These are phyloP conservation scores for Acronicta alni DNA, from an alignment of 2,888 invertebrate species.

Conservation along the genomic window DNA sequence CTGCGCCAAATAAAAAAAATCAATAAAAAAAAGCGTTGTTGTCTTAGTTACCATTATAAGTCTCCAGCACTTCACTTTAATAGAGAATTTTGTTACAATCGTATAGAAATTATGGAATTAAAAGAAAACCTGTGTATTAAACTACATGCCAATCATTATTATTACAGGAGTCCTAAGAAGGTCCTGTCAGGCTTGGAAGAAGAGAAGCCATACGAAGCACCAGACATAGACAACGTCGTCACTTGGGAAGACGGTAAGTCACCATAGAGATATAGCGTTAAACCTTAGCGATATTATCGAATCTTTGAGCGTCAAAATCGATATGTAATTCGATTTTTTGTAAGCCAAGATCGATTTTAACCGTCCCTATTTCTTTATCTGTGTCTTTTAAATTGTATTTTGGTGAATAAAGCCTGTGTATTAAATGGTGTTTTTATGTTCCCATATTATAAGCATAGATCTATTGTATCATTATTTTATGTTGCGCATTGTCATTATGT, in stretches of 20 bases:
- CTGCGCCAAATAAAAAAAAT: too few species aligned
- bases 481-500: too few species aligned
- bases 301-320: conserved; percentile 29
- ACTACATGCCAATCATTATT: too few species aligned
- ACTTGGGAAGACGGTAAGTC: conserved; percentile 86
- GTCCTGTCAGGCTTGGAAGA: conserved; percentile 72
- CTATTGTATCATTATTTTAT: not conserved
- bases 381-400: conserved; percentile 32
- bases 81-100: too few species aligned
- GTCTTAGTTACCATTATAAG: too few species aligned
- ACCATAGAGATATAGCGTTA: conserved; percentile 35
- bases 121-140: not conserved
- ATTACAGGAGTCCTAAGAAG: conserved; percentile 80
- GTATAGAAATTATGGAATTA: not conserved
- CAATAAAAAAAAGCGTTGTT: too few species aligned
- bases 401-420: conserved; percentile 49
- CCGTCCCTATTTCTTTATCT: conserved; percentile 35
- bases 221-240: conserved; percentile 73
- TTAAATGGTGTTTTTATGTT: conserved; percentile 52
- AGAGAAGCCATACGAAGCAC: conserved; percentile 61
- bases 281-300: conserved; percentile 29
- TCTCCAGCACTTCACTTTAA: too few species aligned
- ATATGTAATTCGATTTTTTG: conserved; percentile 44
- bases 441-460: conserved; percentile 13
- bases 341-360: conserved; percentile 37